Evolutionary conservation across 2,888 invertebrate species (phyloP).

Genomic region (Brachynemurus nebulosus): DNA sequence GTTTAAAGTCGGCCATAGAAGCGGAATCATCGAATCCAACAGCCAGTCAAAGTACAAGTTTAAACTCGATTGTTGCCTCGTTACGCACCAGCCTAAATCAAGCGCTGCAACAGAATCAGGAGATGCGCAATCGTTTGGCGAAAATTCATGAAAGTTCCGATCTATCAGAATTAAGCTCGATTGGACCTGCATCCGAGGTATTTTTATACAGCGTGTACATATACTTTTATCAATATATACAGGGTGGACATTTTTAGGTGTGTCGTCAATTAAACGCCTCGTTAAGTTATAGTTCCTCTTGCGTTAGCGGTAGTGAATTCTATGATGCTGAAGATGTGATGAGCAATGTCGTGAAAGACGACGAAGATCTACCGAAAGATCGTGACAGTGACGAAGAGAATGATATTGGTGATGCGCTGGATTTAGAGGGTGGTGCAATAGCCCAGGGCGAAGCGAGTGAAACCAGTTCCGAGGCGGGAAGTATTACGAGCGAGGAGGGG

Average conservation of each 20-base stretch:
- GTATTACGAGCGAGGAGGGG: conserved; percentile 50
- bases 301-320: conserved; percentile 61
- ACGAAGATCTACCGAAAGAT: not conserved
- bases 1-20: conserved; percentile 47
- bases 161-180: conserved; percentile 42
- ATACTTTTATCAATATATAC: too few species aligned
- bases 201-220: not conserved
- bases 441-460: conserved; percentile 35
- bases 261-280: conserved; percentile 46
- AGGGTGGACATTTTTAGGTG: conserved; percentile 31
- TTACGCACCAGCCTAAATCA: conserved; percentile 46
- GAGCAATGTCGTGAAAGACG: conserved; percentile 8
- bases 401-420: conserved; percentile 14
- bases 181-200: conserved; percentile 38
- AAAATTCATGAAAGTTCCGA: conserved; percentile 50
- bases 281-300: conserved; percentile 61
- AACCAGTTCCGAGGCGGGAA: conserved; percentile 59
- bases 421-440: conserved; percentile 27
- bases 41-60: conserved; percentile 26
- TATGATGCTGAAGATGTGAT: conserved; percentile 62
- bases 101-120: conserved; percentile 61
- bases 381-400: conserved; percentile 16
- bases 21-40: conserved; percentile 28
- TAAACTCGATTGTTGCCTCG: conserved; percentile 35
- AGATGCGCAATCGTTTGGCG: conserved; percentile 46